Percentiles rank a stretch among this genome's conserved stretches.
These are phyloP conservation scores for Agapornis roseicollis DNA, from an alignment of 2,113 vertebrate species.

Conservation along the genomic window DNA sequence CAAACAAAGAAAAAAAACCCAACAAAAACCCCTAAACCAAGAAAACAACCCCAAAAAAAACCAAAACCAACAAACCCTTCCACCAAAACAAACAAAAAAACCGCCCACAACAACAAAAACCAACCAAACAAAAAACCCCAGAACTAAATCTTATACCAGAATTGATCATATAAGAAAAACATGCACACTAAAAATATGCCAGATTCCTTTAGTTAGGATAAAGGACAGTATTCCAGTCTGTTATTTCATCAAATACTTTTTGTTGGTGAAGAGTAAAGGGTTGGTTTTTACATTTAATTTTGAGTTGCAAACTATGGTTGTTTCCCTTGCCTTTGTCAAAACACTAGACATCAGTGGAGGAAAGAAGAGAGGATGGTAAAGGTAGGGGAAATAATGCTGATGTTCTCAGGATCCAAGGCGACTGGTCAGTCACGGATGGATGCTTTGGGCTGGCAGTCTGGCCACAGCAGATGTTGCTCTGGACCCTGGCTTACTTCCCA, in stretches of 20 bases:
- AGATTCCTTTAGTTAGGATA: background rate
- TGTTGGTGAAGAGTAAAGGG: background rate
- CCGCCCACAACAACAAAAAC: background rate
- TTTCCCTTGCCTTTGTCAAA: background rate
- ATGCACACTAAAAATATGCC: background rate
- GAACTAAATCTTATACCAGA: constrained; percentile 1
- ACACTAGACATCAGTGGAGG: background rate
- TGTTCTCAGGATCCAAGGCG: background rate
- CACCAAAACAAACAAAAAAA: background rate
- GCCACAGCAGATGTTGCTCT: constrained; percentile 35
- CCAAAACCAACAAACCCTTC: too few relatives aligned
- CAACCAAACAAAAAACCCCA: background rate
- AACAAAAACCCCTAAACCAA: too few relatives aligned
- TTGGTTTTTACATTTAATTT: background rate
- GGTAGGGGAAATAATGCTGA: background rate
- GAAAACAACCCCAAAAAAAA: too few relatives aligned
- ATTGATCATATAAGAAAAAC: background rate
- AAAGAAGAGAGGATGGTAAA: background rate
- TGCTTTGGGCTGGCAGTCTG: constrained; percentile 29
- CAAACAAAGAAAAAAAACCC: too few relatives aligned
- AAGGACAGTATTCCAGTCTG: background rate
- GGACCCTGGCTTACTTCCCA: constrained; percentile 38
- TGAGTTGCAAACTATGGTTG: background rate
- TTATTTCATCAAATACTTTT: background rate
- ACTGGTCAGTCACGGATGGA: constrained; percentile 9